A percentile compares a stretch with the other conserved stretches of the same genome.
These are phyloP conservation scores for Piscicola geometra DNA, from an alignment of 2,888 invertebrate species.

Conservation along the genomic window DNA sequence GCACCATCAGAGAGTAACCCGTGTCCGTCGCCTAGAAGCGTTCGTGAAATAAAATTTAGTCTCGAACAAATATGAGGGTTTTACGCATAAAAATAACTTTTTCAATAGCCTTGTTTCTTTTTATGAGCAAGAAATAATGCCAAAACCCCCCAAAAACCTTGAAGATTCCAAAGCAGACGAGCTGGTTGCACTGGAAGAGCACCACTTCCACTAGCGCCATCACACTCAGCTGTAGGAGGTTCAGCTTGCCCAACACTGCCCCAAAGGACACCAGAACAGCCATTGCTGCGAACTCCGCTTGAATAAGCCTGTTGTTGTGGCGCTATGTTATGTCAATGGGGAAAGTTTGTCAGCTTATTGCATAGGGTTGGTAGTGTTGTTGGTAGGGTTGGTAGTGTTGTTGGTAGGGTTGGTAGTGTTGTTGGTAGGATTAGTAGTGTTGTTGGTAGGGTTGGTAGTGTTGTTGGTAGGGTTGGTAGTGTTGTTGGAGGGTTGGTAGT, in stretches of 20 bases:
- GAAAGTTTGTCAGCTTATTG: background rate
- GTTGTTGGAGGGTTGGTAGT: background rate
- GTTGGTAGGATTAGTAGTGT: background rate
- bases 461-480: background rate
- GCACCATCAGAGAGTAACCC: constrained; percentile 86
- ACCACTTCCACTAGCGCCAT: constrained; percentile 57
- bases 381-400: background rate
- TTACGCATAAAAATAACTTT: no score
- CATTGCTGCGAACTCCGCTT: constrained; percentile 51
- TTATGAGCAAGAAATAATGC: no score
- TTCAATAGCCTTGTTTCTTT: no score
- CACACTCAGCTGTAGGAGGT: constrained; percentile 57
- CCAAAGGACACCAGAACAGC: constrained; percentile 59
- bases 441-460: background rate
- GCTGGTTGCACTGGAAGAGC: constrained; percentile 55
- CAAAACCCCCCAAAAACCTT: constrained; percentile 47
- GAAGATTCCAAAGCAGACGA: constrained; percentile 51
- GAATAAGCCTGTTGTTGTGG: constrained; percentile 37
- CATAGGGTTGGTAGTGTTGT: background rate
- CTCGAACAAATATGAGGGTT: no score
- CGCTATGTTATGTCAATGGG: background rate
- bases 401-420: background rate
- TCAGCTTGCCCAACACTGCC: constrained; percentile 58
- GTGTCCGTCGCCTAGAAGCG: constrained; percentile 72
- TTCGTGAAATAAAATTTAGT: background rate